Conservation (phyloP, 64 coral and sea anemone species). For the Montipora capricornis region DNA sequence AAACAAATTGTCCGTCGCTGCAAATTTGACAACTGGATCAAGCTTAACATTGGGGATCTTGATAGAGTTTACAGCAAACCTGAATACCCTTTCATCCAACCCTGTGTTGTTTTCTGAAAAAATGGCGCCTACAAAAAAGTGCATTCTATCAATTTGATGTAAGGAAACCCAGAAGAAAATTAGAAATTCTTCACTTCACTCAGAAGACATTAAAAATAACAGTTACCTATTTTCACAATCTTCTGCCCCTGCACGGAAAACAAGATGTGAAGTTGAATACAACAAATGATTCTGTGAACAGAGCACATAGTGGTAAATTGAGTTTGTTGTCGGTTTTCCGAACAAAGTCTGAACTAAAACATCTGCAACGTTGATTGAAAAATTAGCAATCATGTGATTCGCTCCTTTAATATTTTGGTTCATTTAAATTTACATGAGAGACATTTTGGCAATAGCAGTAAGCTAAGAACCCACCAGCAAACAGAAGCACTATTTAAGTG, state of each 20-base stretch:
- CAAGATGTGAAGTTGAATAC: background rate
- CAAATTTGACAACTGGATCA: conserved; percentile 34
- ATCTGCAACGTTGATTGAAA: background rate
- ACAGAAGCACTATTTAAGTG: too few species aligned
- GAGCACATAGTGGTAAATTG: background rate
- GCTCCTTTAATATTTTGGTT: background rate
- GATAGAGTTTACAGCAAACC: conserved; percentile 58
- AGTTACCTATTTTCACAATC: conserved; percentile 16
- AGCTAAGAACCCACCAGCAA: too few species aligned
- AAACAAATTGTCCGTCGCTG: conserved; percentile 23
- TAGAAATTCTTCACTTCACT: background rate
- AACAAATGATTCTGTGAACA: background rate
- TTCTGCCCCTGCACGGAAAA: background rate
- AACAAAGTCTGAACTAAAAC: background rate
- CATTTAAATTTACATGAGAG: background rate
- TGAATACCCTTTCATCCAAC: conserved; percentile 69
- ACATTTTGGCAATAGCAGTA: too few species aligned
- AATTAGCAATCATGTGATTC: too few species aligned
- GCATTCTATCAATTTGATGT: background rate
- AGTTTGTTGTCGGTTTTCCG: background rate
- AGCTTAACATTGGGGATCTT: conserved; percentile 47
- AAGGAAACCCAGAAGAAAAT: background rate
- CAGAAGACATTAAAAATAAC: background rate
- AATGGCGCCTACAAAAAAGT: conserved; percentile 56
- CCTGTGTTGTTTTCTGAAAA: conserved; percentile 45